A percentile compares a stretch with the other conserved stretches of the same genome.
Evolutionary conservation across 2,888 invertebrate genomes (phyloP).

Genomic region (Trichopria drosophilae): DNA sequence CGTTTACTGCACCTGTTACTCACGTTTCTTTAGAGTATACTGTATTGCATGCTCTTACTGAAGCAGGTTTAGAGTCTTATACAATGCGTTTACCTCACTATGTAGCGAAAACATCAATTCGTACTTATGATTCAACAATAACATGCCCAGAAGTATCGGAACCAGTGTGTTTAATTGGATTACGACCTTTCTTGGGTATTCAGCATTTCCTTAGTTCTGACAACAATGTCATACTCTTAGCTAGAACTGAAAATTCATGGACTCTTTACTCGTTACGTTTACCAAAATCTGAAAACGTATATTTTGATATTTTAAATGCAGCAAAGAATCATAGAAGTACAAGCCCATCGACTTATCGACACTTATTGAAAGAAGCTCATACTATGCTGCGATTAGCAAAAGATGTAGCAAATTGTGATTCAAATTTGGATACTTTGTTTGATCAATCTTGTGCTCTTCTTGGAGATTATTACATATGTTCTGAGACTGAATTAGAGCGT

Average conservation of each 20-base stretch:
- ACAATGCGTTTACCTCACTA: conserved; percentile 66
- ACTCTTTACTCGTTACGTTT: conserved; percentile 74
- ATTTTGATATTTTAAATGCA: conserved; percentile 71
- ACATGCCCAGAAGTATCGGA: conserved; percentile 64
- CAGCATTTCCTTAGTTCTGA: conserved; percentile 61
- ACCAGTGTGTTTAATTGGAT: conserved; percentile 69
- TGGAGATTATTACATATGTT: conserved; percentile 63
- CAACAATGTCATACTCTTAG: conserved; percentile 62
- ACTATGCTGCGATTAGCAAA: conserved; percentile 65
- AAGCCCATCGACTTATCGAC: conserved; percentile 70
- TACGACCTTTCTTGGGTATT: conserved; percentile 70
- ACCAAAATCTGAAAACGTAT: conserved; percentile 67
- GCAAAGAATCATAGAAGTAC: conserved; percentile 67
- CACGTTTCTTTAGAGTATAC: conserved; percentile 70
- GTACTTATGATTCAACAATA: conserved; percentile 58
- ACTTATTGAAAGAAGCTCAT: conserved; percentile 74
- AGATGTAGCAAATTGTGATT: conserved; percentile 43
- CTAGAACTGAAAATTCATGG: conserved; percentile 68
- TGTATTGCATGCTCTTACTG: conserved; percentile 74
- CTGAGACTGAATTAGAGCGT: conserved; percentile 55
- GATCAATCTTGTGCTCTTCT: conserved; percentile 63
- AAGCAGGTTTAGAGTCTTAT: conserved; percentile 76
- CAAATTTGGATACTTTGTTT: conserved; percentile 58
- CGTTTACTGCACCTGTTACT: conserved; percentile 72
- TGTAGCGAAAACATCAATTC: conserved; percentile 60